Percentiles rank a stretch among this genome's conserved stretches.
Conservation (phyloP, 2,113 vertebrate genomes). For the Onychostoma macrolepis region DNA sequence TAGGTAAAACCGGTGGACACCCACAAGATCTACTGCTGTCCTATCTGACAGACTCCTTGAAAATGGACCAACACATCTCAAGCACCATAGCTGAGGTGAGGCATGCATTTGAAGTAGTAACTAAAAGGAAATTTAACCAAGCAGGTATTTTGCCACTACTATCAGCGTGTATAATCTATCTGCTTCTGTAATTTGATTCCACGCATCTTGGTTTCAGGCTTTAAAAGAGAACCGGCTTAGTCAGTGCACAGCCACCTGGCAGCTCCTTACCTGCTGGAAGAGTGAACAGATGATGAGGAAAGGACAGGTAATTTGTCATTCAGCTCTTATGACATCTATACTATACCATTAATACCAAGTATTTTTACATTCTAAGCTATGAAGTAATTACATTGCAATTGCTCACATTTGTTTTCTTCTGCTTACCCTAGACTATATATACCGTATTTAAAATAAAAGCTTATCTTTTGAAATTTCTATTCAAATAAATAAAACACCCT, state of each 20-base stretch:
- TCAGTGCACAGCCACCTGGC: constrained; percentile 73
- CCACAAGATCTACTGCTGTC: constrained; percentile 56
- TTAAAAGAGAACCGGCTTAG: constrained; percentile 69
- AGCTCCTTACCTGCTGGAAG: constrained; percentile 76
- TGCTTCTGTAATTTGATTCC: background rate
- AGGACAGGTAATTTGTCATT: constrained; percentile 64
- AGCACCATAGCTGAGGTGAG: constrained; percentile 71
- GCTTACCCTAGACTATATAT: background rate
- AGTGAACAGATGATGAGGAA: constrained; percentile 72
- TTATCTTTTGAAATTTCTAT: background rate
- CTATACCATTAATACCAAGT: background rate
- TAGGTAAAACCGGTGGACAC: constrained; percentile 68
- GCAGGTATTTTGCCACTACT: background rate
- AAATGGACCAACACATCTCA: constrained; percentile 70
- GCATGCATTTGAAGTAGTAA: background rate
- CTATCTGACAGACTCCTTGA: constrained; percentile 69
- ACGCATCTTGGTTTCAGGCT: constrained; percentile 57
- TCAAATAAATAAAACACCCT: background rate
- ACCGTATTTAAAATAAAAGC: background rate
- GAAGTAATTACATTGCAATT: background rate
- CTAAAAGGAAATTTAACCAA: background rate
- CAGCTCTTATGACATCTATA: background rate
- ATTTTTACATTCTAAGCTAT: background rate
- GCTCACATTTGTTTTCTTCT: background rate
- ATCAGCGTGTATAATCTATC: background rate